Evolutionary conservation across 2,888 invertebrate species (phyloP), one percentile per base, ranked within the genome.

Genomic region (Helleia helle): DNA sequence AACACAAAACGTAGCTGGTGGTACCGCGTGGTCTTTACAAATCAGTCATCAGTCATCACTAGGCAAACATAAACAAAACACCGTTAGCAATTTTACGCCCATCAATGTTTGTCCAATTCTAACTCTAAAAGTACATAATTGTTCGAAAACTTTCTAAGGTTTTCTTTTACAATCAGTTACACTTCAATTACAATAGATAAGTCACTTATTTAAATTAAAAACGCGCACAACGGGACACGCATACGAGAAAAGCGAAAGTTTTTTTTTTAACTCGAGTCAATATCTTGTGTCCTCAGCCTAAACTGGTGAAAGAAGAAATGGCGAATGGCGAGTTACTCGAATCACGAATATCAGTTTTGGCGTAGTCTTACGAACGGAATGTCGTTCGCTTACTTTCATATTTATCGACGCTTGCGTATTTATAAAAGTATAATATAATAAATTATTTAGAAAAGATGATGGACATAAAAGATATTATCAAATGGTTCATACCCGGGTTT

Each of bases 401-500:
- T 41, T 42, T 44, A 40, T 24, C 34, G 22, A 28, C 38, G 40
- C 24, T 8, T 30, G 31, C 49, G 45, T 39, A 39, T 29, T 44
- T 22, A 15, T 36, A 36, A 42, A 40, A 51, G 36, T 24, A 29
- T 27, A 34, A n/a, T n/a, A n/a, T n/a, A n/a, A n/a, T n/a, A n/a
- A n/a, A n/a, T 24, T 42, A 40, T 28, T 38, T 40, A 41, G 41
- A 46, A 44, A 27, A 24, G 50, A 79, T 61, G 59, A 83, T 84
- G 79, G 85, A 85, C 59, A 59, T 85, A 52, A 76, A 71, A 59
- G 85, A 85, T 47, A 74, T 85, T 24, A 85, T 85, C 30, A 84
- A 77, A 56, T 84, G 84, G 83, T 81, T 81, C 38, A 75, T 83
- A 48, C 81, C 80, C 42, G 81, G 83, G 58, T 77, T 81, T 47